phyloP scores from a whole-genome alignment of 2,888 invertebrate genomes.

The Danaus chrysippus region DNA sequence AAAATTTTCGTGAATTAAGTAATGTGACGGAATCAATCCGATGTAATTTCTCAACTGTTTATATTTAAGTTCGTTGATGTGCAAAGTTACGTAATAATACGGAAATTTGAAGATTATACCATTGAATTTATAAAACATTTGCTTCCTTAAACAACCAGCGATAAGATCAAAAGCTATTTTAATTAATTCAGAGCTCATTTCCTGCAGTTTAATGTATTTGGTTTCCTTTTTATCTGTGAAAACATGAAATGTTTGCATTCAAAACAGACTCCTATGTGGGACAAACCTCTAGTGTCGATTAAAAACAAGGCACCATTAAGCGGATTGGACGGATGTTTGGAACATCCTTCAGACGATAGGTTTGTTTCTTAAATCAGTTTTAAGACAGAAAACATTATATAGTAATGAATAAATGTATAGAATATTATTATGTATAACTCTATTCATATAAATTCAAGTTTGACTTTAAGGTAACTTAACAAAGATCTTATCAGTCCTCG shows the following conservation, averaged over 20 bases:
- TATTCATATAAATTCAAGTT: too few species aligned
- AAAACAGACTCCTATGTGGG: conserved; percentile 43
- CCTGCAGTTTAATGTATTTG: conserved; percentile 44
- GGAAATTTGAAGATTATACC: conserved; percentile 11
- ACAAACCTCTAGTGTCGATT: conserved; percentile 36
- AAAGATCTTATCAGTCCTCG: neutral
- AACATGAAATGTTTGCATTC: conserved; percentile 58
- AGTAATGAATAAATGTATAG: too few species aligned
- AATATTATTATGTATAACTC: too few species aligned
- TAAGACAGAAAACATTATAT: too few species aligned
- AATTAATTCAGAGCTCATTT: conserved; percentile 58
- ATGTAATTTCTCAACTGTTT: too few species aligned
- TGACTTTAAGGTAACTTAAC: neutral
- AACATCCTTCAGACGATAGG: too few species aligned
- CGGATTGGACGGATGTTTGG: conserved; percentile 37
- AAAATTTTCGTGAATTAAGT: too few species aligned
- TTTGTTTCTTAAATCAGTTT: too few species aligned
- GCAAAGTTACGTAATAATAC: neutral
- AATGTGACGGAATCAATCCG: too few species aligned
- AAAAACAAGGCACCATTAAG: conserved; percentile 49
- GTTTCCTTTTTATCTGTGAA: conserved; percentile 54
- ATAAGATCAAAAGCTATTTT: conserved; percentile 20
- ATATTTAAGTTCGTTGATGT: neutral
- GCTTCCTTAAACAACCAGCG: conserved; percentile 16
- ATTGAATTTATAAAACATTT: conserved; percentile 15